Base-by-base conservation (phyloP, 2,888 invertebrate species). In the Cremastinae sp. region DNA sequence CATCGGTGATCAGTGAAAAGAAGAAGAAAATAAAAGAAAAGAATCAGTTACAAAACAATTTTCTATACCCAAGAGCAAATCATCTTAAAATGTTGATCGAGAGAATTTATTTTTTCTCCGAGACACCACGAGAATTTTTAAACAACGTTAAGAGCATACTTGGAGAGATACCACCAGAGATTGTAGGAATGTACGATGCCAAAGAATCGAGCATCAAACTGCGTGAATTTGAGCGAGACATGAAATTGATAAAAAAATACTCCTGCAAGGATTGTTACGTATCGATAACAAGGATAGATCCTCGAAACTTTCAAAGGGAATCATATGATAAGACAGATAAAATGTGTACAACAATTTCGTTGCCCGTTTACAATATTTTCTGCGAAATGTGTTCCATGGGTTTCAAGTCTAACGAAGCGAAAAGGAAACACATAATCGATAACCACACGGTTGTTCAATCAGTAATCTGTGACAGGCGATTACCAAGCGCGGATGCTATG, bases 191-290 rank as follows among this genome's bases (percentile, higher is more conserved):
- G n/a, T n/a, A 16, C n/a, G 51, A 12, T 34, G n/a, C 10, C 12
- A 14, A 41, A n/a, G 14, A 8, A 2, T 12, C 36, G 9, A 22
- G n/a, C 10, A 18, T 18, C n/a, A 28, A 43, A 7, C 10, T 20
- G 7, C n/a, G 34, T 7, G 20, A 45, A 47, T 38, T 18, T 7
- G 38, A 59, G 8, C 9, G 41, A 22, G 71, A 72, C 36, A 28
- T 9, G n/a, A 16, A 56, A 36, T 12, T 71, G 9, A 41, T 49
- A 20, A 4, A 2, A 9, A 14, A 51, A 16, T 45, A 71, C 36
- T 34, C 61, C 0, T 75, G 75, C 56, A 72, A 72, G 14, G 56
- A 71, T 20, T 75, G 71, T 58, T 66, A 62, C 62, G 61, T 75
- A 12, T 43, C 58, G 8, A 20, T 75, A 16, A 5, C 0, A 10